Percentiles rank a stretch among this genome's conserved stretches.
These are phyloP conservation scores for Macrosteles quadrilineatus DNA, from an alignment of 1,140 invertebrate genomes.

Conservation along the genomic window DNA sequence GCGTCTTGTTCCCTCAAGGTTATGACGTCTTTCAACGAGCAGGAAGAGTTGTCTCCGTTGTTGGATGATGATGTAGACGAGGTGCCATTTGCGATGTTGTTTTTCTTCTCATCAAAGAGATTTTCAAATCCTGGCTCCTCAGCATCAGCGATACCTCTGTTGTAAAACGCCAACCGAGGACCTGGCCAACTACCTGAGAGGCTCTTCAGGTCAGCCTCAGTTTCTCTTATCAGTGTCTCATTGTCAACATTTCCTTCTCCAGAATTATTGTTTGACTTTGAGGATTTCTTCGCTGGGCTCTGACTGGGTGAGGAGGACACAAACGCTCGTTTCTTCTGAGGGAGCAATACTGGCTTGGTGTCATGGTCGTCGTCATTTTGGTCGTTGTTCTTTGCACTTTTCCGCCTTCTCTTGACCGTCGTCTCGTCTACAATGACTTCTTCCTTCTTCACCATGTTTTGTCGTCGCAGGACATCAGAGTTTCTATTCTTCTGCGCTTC, in stretches of 20 bases:
- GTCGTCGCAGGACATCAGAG: conserved; percentile 36
- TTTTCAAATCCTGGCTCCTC: conserved; percentile 83
- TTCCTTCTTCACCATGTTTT: conserved; percentile 29
- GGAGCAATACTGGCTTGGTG: conserved; percentile 45
- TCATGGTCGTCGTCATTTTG: conserved; percentile 26
- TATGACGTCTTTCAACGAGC: conserved; percentile 65
- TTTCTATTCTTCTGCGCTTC: conserved; percentile 30
- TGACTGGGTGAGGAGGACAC: conserved; percentile 50
- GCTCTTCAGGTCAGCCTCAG: conserved; percentile 80
- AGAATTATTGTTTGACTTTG: conserved; percentile 43
- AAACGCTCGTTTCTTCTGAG: conserved; percentile 63
- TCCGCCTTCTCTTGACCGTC: conserved; percentile 31
- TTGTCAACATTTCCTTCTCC: conserved; percentile 64
- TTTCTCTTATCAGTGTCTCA: conserved; percentile 79
- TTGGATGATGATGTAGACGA: conserved; percentile 59
- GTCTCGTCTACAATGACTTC: conserved; percentile 35
- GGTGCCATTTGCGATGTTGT: conserved; percentile 52
- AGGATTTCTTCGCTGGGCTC: conserved; percentile 56
- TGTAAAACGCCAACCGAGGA: conserved; percentile 62
- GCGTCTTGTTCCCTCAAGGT: conserved; percentile 58
- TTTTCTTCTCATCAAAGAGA: conserved; percentile 79
- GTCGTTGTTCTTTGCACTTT: conserved; percentile 22
- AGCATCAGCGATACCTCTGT: conserved; percentile 60
- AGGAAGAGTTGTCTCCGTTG: conserved; percentile 60
- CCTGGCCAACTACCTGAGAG: conserved; percentile 79